Percentiles rank a stretch among this genome's conserved stretches.
phyloP scores from a whole-genome alignment of 2,888 invertebrate genomes.

The Tuberolachnus salignus region DNA sequence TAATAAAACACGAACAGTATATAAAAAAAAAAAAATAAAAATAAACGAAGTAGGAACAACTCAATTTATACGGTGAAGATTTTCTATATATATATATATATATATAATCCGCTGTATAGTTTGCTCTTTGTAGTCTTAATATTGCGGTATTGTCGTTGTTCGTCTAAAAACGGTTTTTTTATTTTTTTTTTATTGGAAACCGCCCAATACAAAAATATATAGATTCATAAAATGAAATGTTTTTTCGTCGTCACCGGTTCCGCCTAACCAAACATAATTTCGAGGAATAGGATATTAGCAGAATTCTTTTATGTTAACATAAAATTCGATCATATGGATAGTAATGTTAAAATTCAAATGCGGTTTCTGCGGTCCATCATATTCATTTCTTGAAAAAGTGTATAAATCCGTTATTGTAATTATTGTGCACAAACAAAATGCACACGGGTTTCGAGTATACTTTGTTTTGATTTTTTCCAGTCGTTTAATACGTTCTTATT shows the following conservation, averaged over 20 bases:
- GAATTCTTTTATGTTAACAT: no score
- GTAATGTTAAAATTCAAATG: no score
- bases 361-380: no score
- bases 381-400: no score
- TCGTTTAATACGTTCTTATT: no score
- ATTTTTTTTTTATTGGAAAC: not conserved
- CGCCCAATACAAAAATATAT: not conserved
- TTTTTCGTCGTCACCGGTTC: not conserved
- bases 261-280: no score
- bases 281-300: no score
- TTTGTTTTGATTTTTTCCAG: not conserved
- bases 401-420: no score
- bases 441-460: no score
- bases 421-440: no score
- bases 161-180: conserved; percentile 11
- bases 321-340: no score
- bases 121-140: conserved; percentile 1
- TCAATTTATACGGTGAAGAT: conserved; percentile 25
- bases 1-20: not conserved
- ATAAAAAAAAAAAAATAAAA: not conserved
- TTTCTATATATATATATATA: no score
- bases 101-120: not conserved
- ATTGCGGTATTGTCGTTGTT: not conserved
- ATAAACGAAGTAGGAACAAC: not conserved
- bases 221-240: conserved; percentile 13